A percentile compares a stretch with the other conserved stretches of the same genome.
phyloP scores from a whole-genome alignment of 2,888 invertebrate genomes.

The Synanthedon myopaeformis region DNA sequence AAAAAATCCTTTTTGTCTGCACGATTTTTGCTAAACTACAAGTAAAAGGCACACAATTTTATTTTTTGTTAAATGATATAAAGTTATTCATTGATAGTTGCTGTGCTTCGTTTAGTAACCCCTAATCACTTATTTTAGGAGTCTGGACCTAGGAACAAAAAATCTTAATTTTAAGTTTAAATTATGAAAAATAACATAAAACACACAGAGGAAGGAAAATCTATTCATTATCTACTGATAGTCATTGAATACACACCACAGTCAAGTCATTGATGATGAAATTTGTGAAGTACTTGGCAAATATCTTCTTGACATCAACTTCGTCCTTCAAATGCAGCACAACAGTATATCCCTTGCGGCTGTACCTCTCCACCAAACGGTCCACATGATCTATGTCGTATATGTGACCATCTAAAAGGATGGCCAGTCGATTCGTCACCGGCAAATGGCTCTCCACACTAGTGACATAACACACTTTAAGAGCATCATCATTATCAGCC shows the following conservation, averaged over 20 bases:
- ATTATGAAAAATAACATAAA: no score
- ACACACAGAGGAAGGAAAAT: no score
- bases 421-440: slow-evolving; percentile 37
- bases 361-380: slow-evolving; percentile 34
- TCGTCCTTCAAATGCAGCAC: slow-evolving; percentile 51
- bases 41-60: no score
- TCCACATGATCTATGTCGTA: slow-evolving; percentile 45
- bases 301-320: slow-evolving; percentile 28
- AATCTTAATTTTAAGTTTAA: no score
- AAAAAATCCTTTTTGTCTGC: no score
- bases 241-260: slow-evolving; percentile 23
- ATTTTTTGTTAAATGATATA: no score
- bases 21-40: no score
- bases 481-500: neutral
- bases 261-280: slow-evolving; percentile 41
- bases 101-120: no score
- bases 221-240: neutral
- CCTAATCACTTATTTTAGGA: no score
- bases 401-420: slow-evolving; percentile 38
- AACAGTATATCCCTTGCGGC: slow-evolving; percentile 41
- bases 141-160: no score
- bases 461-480: neutral
- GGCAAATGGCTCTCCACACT: slow-evolving; percentile 52
- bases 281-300: slow-evolving; percentile 26
- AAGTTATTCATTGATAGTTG: no score